Conservation (phyloP, 2,113 vertebrate species). For the Scomber scombrus region DNA sequence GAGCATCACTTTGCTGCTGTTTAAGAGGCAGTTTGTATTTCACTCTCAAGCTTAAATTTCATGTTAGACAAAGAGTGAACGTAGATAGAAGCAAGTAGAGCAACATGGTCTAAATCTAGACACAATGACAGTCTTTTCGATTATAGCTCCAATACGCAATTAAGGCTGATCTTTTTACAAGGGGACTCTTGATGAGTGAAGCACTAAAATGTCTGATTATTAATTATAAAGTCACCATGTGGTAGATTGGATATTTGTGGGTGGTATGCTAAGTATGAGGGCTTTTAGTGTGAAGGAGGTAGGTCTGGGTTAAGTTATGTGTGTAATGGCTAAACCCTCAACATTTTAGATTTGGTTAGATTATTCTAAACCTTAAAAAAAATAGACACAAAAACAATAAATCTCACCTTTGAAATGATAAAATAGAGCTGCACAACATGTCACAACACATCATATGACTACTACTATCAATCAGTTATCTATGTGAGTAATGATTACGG, state of each 20-base stretch:
- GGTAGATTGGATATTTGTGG: conserved; percentile 16
- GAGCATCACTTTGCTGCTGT: conserved; percentile 52
- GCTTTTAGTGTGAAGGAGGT: background rate
- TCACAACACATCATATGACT: no score
- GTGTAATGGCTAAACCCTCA: no score
- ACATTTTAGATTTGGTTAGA: no score
- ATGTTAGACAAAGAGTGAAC: conserved; percentile 28
- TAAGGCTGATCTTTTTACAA: background rate
- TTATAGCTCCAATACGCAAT: background rate
- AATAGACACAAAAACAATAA: no score
- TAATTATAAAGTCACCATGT: conserved; percentile 34
- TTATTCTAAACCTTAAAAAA: no score
- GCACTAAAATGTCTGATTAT: conserved; percentile 23
- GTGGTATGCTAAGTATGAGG: conserved; percentile 27
- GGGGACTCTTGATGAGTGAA: background rate
- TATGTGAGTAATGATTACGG: no score
- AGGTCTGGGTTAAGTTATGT: no score
- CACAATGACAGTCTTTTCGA: conserved; percentile 3
- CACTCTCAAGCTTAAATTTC: conserved; percentile 45
- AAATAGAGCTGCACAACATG: no score
- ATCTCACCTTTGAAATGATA: no score
- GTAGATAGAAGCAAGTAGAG: conserved; percentile 35
- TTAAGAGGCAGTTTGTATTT: conserved; percentile 60
- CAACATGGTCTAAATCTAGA: conserved; percentile 17
- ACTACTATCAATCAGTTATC: no score